Evolutionary conservation across 1,140 invertebrate genomes (phyloP).

Genomic region (Lycorma delicatula): DNA sequence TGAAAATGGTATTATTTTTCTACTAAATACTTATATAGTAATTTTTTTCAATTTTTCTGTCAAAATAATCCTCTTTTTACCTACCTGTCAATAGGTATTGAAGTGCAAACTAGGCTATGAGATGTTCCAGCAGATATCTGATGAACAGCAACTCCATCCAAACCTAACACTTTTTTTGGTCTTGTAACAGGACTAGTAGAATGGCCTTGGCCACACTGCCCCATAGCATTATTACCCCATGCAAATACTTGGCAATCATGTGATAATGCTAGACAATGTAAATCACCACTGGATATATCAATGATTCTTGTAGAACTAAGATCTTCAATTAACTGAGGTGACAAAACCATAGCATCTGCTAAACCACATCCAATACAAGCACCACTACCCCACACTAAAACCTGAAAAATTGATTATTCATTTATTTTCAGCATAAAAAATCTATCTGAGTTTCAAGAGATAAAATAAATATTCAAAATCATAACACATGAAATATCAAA

Average conservation of each 20-base stretch:
- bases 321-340: slow-evolving; percentile 41
- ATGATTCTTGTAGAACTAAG: slow-evolving; percentile 35
- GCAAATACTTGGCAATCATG: slow-evolving; percentile 50
- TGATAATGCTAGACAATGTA: slow-evolving; percentile 51
- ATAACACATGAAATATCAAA: too few relatives aligned
- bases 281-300: slow-evolving; percentile 47
- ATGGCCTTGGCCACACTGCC: slow-evolving; percentile 61
- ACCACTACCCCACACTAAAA: slow-evolving; percentile 55
- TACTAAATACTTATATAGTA: too few relatives aligned
- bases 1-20: too few relatives aligned
- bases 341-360: slow-evolving; percentile 45
- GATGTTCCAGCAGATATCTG: slow-evolving; percentile 60
- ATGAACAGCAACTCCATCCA: slow-evolving; percentile 49
- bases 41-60: too few relatives aligned
- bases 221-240: slow-evolving; percentile 63
- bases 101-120: slow-evolving; percentile 61
- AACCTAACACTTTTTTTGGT: slow-evolving; percentile 50
- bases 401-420: too few relatives aligned
- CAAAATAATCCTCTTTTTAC: background rate
- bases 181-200: slow-evolving; percentile 50
- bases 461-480: too few relatives aligned
- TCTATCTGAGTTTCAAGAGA: too few relatives aligned
- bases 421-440: too few relatives aligned
- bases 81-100: slow-evolving; percentile 44
- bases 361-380: slow-evolving; percentile 48